Evolutionary conservation across 30 jellyfish, hydroid and myxozoan species (phyloP).

Genomic region (Turritopsis rubra): DNA sequence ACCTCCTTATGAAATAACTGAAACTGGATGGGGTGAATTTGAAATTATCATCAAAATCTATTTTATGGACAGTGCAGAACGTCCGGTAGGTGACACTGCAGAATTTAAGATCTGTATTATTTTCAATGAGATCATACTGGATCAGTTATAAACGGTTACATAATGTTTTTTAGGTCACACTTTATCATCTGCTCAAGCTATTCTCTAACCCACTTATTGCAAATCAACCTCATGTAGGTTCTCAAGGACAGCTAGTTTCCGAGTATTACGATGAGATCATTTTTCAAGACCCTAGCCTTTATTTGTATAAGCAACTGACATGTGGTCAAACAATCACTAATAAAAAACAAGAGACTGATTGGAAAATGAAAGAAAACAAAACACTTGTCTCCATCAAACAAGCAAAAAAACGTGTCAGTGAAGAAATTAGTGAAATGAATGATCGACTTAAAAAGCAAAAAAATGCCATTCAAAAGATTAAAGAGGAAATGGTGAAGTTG

Average conservation of each 20-base stretch:
- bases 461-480: constrained; percentile 82
- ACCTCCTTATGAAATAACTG: constrained; percentile 97
- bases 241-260: constrained; percentile 85
- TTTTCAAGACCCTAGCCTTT: constrained; percentile 88
- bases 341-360: constrained; percentile 74
- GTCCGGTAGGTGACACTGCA: constrained; percentile 77
- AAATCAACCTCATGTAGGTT: constrained; percentile 67
- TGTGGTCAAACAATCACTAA: constrained; percentile 41
- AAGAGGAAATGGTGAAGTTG: constrained; percentile 65
- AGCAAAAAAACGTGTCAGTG: constrained; percentile 88
- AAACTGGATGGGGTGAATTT: constrained; percentile 99
- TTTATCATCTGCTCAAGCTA: constrained; percentile 82
- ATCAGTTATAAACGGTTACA: no score
- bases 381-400: constrained; percentile 58
- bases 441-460: constrained; percentile 76
- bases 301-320: constrained; percentile 61
- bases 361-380: constrained; percentile 76
- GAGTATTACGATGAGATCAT: constrained; percentile 92
- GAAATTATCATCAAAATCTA: constrained; percentile 86
- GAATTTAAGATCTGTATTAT: no score
- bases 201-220: constrained; percentile 86
- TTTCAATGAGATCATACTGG: background rate
- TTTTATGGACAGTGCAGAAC: constrained; percentile 87
- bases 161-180: no score
- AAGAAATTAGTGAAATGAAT: constrained; percentile 81